Evolutionary conservation across 2,113 vertebrate species (phyloP), one percentile per base, ranked within the genome.

Genomic region (Casuarius casuarius): DNA sequence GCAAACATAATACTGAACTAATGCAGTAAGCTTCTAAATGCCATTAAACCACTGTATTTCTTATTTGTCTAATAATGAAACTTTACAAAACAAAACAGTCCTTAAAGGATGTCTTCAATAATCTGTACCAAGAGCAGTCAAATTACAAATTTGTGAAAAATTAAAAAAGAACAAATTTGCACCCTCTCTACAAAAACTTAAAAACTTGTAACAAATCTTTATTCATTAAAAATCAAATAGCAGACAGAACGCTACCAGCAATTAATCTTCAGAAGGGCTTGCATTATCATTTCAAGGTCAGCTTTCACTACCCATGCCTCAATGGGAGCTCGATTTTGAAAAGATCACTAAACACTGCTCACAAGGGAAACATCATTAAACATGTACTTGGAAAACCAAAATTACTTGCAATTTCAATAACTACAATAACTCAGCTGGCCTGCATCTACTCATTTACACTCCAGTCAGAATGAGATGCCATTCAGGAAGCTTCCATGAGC

Each of bases 221-320:
- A 62, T 74, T 90, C 78, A 84, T 88, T 87, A 84, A 95, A 92
- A 94, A 76, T 92, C 67, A 95, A 96, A 65, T 38, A 92, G 51
- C 84, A 86, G 84, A 87, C 29, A 94, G 62, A 80, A 91, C 42
- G 71, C 23, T 70, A 85, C 70, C 40, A 85, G 91, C 87, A 95
- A 91, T 95, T 93, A 92, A 88, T 92, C 95, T 95, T 90, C 1
- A 0, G 61, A 71, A 78, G 1, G 5, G 65, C 72, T 95, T 86
- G 70, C 48, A 63, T 84, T 94, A 92, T 91, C 75, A 86, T 91
- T 94, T 95, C 87, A 97, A 95, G 87, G 95, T 94, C 96, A 92
- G 82, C 83, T 97, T 96, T 86, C 87, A 71, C 75, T 66, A 83
- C 58, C 67, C 84, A 51, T 94, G 92, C 78, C 89, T 94, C 95